These are phyloP conservation scores for Enteromius argenteus DNA, from an alignment of 2,797 vertebrate species.

Conservation along the genomic window DNA sequence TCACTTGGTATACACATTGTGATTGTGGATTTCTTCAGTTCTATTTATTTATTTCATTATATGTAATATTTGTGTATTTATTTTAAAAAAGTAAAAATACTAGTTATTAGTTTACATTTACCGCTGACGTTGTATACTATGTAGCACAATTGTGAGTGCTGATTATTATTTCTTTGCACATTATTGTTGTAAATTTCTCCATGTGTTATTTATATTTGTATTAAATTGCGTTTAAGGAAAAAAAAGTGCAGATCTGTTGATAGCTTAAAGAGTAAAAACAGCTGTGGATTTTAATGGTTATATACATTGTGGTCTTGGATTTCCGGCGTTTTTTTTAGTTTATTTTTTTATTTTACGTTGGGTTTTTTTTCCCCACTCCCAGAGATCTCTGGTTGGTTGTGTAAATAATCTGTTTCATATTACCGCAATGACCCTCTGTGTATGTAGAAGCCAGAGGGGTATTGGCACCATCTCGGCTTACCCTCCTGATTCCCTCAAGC, in stretches of 20 bases:
- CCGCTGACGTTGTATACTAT: background rate
- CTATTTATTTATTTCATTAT: background rate
- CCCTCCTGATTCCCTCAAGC: conserved; percentile 49
- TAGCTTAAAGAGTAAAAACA: conserved; percentile 18
- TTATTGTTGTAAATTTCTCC: background rate
- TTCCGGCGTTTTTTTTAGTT: conserved; percentile 16
- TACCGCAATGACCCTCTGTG: conserved; percentile 53
- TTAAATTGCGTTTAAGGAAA: background rate
- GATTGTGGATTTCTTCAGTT: background rate
- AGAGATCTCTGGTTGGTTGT: conserved; percentile 55
- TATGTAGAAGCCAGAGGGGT: conserved; percentile 49
- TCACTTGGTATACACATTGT: background rate
- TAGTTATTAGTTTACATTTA: background rate
- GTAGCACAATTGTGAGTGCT: background rate
- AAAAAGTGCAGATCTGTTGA: conserved; percentile 8
- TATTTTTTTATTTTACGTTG: background rate
- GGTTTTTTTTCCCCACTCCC: conserved; percentile 17
- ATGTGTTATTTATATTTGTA: background rate
- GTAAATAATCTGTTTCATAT: conserved; percentile 62
- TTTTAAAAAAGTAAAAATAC: background rate
- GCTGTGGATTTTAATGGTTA: background rate
- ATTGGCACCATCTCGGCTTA: conserved; percentile 54
- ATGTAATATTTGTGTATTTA: background rate
- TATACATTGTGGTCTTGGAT: conserved; percentile 16
- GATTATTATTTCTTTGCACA: background rate